Percentiles rank a stretch among this genome's conserved stretches.
phyloP scores from a whole-genome alignment of 2,888 invertebrate species.

The Rugalucina vietnamica region DNA sequence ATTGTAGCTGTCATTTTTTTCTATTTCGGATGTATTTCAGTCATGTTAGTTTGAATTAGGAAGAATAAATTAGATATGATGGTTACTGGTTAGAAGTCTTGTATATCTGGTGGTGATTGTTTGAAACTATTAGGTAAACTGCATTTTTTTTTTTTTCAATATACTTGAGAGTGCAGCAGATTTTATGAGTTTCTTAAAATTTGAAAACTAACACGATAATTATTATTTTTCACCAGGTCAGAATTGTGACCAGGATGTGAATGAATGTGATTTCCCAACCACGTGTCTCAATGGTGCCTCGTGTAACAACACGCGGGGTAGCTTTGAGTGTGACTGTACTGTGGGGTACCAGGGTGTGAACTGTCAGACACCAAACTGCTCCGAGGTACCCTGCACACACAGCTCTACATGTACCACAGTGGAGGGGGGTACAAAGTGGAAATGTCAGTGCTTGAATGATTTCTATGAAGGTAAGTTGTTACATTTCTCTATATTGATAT shows the following conservation, averaged over 20 bases:
- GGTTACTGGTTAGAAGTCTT: too few relatives aligned
- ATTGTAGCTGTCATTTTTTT: too few relatives aligned
- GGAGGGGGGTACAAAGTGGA: slow-evolving; percentile 43
- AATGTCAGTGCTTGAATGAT: slow-evolving; percentile 57
- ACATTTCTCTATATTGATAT: not conserved
- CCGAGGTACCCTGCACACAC: slow-evolving; percentile 63
- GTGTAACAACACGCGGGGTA: slow-evolving; percentile 84
- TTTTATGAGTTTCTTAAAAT: too few relatives aligned
- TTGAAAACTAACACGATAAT: too few relatives aligned
- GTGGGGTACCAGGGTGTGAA: slow-evolving; percentile 72
- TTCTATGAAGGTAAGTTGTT: slow-evolving; percentile 69
- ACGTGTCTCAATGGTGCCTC: slow-evolving; percentile 86
- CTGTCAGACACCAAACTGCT: slow-evolving; percentile 71
- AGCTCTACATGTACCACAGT: slow-evolving; percentile 59
- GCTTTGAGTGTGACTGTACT: slow-evolving; percentile 74
- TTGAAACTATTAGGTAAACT: too few relatives aligned
- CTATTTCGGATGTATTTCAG: too few relatives aligned
- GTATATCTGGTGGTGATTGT: too few relatives aligned
- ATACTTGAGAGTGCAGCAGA: too few relatives aligned
- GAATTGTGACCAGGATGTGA: slow-evolving; percentile 61
- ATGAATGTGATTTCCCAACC: slow-evolving; percentile 63
- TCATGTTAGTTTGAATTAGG: too few relatives aligned
- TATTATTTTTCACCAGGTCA: slow-evolving; percentile 51
- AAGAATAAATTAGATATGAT: too few relatives aligned
- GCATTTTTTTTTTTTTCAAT: too few relatives aligned